Conservation (phyloP, 2,113 vertebrate species). For the Aegotheles bennettii region DNA sequence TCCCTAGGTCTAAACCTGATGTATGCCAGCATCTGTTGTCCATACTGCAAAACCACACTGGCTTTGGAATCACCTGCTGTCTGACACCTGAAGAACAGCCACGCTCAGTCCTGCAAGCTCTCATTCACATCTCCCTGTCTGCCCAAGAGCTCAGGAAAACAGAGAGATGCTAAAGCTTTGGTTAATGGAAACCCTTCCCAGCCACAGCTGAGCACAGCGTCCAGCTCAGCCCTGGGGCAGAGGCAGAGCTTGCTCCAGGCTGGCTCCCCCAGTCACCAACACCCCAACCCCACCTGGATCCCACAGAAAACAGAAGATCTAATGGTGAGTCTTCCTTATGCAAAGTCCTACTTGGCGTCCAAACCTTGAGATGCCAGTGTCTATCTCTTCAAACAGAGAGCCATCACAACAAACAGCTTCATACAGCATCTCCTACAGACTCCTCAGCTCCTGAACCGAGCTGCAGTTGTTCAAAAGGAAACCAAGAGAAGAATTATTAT, state of each 20-base stretch:
- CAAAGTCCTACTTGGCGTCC: neutral
- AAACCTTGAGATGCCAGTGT: neutral
- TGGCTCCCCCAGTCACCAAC: neutral
- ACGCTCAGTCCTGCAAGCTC: neutral
- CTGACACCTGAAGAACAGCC: neutral
- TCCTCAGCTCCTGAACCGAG: neutral
- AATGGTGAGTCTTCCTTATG: neutral
- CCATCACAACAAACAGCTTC: neutral
- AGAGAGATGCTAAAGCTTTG: neutral
- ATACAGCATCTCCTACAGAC: neutral
- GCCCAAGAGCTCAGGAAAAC: neutral
- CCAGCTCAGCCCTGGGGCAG: neutral
- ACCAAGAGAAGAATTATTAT: neutral
- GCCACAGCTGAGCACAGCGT: fast-evolving
- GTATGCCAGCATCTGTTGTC: neutral
- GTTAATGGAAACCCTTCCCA: neutral
- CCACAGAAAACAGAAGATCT: neutral
- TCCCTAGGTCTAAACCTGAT: neutral
- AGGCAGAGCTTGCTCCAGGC: neutral
- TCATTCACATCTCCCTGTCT: neutral
- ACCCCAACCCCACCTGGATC: neutral
- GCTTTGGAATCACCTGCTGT: neutral
- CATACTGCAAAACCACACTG: neutral
- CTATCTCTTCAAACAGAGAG: neutral
- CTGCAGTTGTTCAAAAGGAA: neutral